Evolutionary conservation across 1,140 invertebrate genomes (phyloP), one percentile per base, ranked within the genome.

Genomic region (Drosophila burlai): DNA sequence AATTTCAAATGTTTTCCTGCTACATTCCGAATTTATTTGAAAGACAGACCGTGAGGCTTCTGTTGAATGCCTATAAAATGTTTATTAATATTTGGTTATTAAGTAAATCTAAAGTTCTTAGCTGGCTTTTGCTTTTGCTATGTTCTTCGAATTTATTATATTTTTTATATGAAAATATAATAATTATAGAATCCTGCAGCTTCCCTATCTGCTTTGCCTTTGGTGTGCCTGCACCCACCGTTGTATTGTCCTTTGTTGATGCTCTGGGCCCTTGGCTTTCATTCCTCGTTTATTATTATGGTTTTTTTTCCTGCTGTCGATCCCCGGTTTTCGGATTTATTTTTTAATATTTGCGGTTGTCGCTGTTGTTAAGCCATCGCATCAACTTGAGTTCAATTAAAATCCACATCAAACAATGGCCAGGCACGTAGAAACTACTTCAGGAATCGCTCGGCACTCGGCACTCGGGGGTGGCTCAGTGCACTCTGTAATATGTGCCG

Each of bases 391-490:
- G 91, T 92, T 92, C 91, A 92, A 92, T 92, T 92, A 92, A 92
- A 92, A 92, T 92, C 91, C 91, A 92, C 91, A 92, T 92, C 91
- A 92, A 92, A 92, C 91, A 92, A 85, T 91, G 77, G 82, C 74
- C 83, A 78, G 82, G 91, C 91, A 92, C 91, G 91, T 92, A 92
- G 82, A 73, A 89, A 89, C 85, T 90, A 89, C 84, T 90, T 90
- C 81, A 87, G 69, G 49, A 77, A 89, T 83, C 57, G 76, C 60
- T 29, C 63, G 24, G 16, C 47, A 55, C 55, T 61, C 26, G 63
- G 24, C 47, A 55, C 55, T 61, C 26, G 63, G 24, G 49, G 47
- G 55, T 75, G 61, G 74, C 42, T 61, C 52, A 10, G 4, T 21
- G 7, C n/a, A 9, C 3, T 43, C 3, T 18, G 7, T 11, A 43